phyloP scores from a whole-genome alignment of 2,888 invertebrate species.

The Ecdyonurus torrentis region DNA sequence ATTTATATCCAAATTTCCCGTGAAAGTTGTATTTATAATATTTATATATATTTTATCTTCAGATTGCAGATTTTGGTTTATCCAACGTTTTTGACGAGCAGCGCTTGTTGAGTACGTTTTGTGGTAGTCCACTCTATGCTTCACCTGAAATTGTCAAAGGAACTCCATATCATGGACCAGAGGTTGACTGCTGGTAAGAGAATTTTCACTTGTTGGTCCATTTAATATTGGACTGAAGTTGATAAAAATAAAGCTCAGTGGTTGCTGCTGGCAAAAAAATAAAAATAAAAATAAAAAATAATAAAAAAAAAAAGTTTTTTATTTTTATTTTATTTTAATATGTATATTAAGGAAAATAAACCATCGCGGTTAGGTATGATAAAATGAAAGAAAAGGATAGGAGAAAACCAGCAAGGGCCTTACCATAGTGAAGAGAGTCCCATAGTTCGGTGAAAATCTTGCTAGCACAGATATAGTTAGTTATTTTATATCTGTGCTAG shows the following conservation, averaged over 20 bases:
- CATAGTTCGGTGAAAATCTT: too few species aligned
- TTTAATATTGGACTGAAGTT: background rate
- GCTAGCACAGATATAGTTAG: too few species aligned
- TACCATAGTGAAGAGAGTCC: too few species aligned
- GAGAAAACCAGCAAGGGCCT: too few species aligned
- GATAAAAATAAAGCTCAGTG: background rate
- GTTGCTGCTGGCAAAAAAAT: background rate
- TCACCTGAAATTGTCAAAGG: slow-evolving; percentile 97
- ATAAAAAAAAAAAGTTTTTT: too few species aligned
- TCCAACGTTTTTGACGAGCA: slow-evolving; percentile 92
- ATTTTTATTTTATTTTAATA: too few species aligned
- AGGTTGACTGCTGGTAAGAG: slow-evolving; percentile 42
- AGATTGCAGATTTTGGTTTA: slow-evolving; percentile 97
- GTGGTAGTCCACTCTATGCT: slow-evolving; percentile 91
- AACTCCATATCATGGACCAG: slow-evolving; percentile 91
- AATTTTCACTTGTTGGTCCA: slow-evolving; percentile 21
- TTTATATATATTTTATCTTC: slow-evolving; percentile 17
- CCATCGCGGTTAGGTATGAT: too few species aligned
- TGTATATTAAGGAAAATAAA: too few species aligned
- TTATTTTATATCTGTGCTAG: too few species aligned
- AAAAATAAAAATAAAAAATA: too few species aligned
- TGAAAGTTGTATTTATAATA: slow-evolving; percentile 5
- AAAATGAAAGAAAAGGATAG: background rate
- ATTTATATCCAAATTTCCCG: too few species aligned
- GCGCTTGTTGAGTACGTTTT: slow-evolving; percentile 75